Conservation (phyloP, 2,888 invertebrate species). For the Melinopterus prodromus region DNA sequence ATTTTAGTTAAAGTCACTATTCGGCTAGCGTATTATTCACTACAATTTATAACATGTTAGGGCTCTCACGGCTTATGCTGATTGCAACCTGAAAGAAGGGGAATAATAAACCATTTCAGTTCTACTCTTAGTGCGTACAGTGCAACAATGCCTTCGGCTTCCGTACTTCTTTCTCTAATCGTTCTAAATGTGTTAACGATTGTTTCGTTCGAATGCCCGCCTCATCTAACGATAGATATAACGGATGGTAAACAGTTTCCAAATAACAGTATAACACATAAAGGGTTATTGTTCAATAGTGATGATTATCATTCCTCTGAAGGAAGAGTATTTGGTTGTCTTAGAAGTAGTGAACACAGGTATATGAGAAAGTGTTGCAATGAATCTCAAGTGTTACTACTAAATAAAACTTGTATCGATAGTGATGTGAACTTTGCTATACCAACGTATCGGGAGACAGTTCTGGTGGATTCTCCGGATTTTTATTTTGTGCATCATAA, state of each 20-base stretch:
- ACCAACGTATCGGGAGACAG: not conserved
- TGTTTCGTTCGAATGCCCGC: slow-evolving; percentile 17
- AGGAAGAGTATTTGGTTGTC: slow-evolving; percentile 24
- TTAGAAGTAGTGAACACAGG: slow-evolving; percentile 9
- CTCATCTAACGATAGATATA: slow-evolving; percentile 16
- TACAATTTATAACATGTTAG: too few relatives aligned
- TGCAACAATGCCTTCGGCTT: not conserved
- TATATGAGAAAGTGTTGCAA: slow-evolving; percentile 29
- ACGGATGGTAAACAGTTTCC: slow-evolving; percentile 5
- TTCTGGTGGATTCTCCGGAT: not conserved
- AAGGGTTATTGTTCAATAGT: slow-evolving; percentile 15
- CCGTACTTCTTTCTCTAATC: slow-evolving; percentile 1
- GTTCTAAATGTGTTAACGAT: not conserved
- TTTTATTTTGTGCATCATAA: slow-evolving; percentile 17
- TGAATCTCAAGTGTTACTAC: slow-evolving; percentile 9
- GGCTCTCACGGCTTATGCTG: too few relatives aligned
- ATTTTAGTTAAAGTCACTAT: too few relatives aligned
- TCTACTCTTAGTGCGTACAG: not conserved
- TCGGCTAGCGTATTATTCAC: too few relatives aligned
- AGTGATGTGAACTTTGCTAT: slow-evolving; percentile 7
- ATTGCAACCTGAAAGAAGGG: not conserved
- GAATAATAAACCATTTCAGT: slow-evolving; percentile 17
- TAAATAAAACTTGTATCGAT: slow-evolving; percentile 18
- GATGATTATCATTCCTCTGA: slow-evolving; percentile 15
- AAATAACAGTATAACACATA: slow-evolving; percentile 21